Percentiles rank a stretch among this genome's conserved stretches.
These are phyloP conservation scores for human DNA, from an alignment of 2,113 vertebrate species.

Conservation along the genomic window GRCh38 chr9:72025001-72025500, in stretches of 20 bases:
- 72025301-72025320: neutral
- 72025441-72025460: too few species aligned
- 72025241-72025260: neutral
- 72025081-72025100: neutral
- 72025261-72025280: neutral
- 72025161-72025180: constrained; percentile 13
- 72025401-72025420: too few species aligned
- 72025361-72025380: neutral
- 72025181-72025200: neutral
- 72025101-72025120: too few species aligned
- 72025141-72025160: too few species aligned
- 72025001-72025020: neutral
- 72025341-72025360: too few species aligned
- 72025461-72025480: too few species aligned
- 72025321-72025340: neutral
- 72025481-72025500: too few species aligned
- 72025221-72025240: too few species aligned
- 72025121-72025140: neutral
- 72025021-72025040: neutral
- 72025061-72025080: neutral
- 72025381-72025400: too few species aligned
- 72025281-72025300: neutral
- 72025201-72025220: neutral
- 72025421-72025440: too few species aligned
- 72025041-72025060: too few species aligned